Evolutionary conservation across 2,113 vertebrate species (phyloP).

Genomic region (Toxotes jaculatrix): DNA sequence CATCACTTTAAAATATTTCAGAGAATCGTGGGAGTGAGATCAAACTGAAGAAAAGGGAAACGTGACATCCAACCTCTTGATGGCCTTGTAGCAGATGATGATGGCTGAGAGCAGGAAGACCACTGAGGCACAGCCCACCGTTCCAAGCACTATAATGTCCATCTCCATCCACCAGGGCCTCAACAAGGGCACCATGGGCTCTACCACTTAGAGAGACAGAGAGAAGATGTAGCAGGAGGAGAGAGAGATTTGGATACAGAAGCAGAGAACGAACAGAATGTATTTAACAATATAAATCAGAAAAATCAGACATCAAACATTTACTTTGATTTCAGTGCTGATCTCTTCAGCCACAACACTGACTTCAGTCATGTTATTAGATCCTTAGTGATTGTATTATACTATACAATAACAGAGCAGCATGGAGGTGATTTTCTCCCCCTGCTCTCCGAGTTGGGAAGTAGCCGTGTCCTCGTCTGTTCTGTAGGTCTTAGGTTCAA

Average conservation of each 20-base stretch:
- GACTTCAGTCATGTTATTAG: neutral
- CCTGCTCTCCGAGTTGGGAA: conserved; percentile 32
- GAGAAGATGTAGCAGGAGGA: conserved; percentile 26
- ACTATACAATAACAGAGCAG: conserved; percentile 38
- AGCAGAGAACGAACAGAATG: conserved; percentile 18
- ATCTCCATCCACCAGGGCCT: conserved; percentile 95
- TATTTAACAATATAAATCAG: neutral
- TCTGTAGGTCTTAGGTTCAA: conserved; percentile 71
- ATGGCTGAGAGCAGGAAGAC: conserved; percentile 92
- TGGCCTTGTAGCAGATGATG: conserved; percentile 99
- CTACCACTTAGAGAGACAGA: conserved; percentile 82
- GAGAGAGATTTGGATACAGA: conserved; percentile 37
- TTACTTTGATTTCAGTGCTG: neutral
- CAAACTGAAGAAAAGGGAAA: neutral
- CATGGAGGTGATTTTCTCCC: conserved; percentile 21
- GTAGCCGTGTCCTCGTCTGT: conserved; percentile 51
- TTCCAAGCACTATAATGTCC: conserved; percentile 89
- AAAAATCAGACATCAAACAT: neutral
- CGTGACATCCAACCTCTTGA: conserved; percentile 91
- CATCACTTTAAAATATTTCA: conserved; percentile 15
- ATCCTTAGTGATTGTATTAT: conserved; percentile 10
- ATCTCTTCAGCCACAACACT: neutral
- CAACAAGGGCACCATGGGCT: conserved; percentile 85
- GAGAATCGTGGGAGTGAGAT: neutral
- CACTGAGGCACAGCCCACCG: conserved; percentile 89